phyloP scores from a whole-genome alignment of 2,888 invertebrate species.

The Ennomos quercinarius region DNA sequence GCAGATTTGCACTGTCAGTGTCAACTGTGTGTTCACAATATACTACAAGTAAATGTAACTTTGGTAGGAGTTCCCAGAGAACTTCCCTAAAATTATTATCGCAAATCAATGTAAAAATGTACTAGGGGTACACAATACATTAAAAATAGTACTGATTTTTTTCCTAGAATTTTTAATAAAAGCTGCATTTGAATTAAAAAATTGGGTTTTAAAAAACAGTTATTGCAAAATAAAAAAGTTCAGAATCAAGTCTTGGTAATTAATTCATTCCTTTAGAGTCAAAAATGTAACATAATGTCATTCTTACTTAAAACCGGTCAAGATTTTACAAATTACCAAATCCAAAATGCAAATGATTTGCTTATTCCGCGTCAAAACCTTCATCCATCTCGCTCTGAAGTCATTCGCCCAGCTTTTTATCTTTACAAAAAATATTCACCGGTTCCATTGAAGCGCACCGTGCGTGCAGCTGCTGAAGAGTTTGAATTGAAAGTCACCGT shows the following conservation, averaged over 20 bases:
- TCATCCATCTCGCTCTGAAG: slow-evolving; percentile 11
- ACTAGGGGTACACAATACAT: no score
- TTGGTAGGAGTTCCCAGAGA: no score
- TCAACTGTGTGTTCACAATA: no score
- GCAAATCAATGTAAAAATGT: no score
- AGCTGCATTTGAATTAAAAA: not conserved
- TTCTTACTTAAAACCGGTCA: not conserved
- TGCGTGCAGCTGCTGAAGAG: slow-evolving; percentile 56
- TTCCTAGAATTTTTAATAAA: not conserved
- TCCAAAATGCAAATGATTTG: slow-evolving; percentile 6
- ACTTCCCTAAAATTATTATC: no score
- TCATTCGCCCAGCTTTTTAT: slow-evolving; percentile 43
- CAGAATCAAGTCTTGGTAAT: no score
- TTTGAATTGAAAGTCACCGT: slow-evolving; percentile 44
- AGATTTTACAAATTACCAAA: slow-evolving; percentile 5
- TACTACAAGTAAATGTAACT: no score
- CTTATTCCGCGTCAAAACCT: not conserved
- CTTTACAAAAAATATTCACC: slow-evolving; percentile 36
- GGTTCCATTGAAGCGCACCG: slow-evolving; percentile 52
- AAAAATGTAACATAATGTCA: not conserved
- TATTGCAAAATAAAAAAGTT: no score
- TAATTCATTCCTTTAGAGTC: not conserved
- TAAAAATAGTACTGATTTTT: no score
- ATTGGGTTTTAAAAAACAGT: no score
- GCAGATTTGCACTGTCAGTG: no score